Evolutionary conservation across 2,797 vertebrate species (phyloP).

Genomic region (Thunnus albacares): DNA sequence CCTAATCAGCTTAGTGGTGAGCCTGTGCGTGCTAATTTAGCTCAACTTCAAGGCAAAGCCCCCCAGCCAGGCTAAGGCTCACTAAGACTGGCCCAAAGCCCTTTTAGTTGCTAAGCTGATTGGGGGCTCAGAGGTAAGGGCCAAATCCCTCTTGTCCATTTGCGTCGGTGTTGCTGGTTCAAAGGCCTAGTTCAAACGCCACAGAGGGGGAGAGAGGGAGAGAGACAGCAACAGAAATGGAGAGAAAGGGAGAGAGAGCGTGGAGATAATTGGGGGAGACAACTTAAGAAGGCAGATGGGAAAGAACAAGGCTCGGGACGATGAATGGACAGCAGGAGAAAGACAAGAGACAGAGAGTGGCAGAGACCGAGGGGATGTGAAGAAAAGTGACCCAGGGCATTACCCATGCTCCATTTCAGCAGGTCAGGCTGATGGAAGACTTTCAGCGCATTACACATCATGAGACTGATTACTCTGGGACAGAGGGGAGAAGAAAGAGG

Average conservation of each 20-base stretch:
- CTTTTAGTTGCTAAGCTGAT: constrained; percentile 82
- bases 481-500: constrained; percentile 70
- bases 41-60: constrained; percentile 87
- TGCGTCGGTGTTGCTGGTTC: constrained; percentile 82
- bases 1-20: constrained; percentile 85
- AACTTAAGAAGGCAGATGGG: constrained; percentile 67
- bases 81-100: constrained; percentile 80
- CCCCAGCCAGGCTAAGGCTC: constrained; percentile 73
- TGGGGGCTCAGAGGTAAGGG: constrained; percentile 79
- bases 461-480: constrained; percentile 85
- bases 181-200: constrained; percentile 85
- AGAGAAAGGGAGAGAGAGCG: constrained; percentile 37
- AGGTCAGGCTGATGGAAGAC: constrained; percentile 79
- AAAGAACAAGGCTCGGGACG: constrained; percentile 40
- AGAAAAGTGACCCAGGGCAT: constrained; percentile 80
- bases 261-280: constrained; percentile 54
- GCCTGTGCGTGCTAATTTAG: constrained; percentile 88
- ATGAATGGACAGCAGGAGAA: constrained; percentile 41
- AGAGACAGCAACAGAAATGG: constrained; percentile 44
- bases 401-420: constrained; percentile 83
- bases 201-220: constrained; percentile 41
- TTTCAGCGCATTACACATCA: constrained; percentile 84
- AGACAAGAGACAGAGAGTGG: constrained; percentile 45
- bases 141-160: constrained; percentile 86
- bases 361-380: constrained; percentile 70